A percentile compares a stretch with the other conserved stretches of the same genome.
Conservation (phyloP, 1,140 invertebrate species). For the Potamilus streckersoni region DNA sequence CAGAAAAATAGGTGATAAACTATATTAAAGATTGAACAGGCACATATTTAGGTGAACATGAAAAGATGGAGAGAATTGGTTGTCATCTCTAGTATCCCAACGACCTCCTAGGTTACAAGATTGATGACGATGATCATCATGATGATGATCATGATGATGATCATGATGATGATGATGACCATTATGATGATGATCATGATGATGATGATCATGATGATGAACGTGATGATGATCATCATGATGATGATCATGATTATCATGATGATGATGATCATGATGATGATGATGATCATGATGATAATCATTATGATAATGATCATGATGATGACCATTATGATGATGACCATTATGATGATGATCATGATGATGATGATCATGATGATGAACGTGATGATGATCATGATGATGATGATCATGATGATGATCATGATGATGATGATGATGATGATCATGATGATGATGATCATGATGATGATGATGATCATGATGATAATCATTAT, state of each 20-base stretch:
- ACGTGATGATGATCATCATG: neutral
- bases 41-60: neutral
- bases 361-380: neutral
- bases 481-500: conserved; percentile 1
- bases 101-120: too few species aligned
- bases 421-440: neutral
- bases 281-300: neutral
- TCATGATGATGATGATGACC: neutral
- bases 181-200: too few species aligned
- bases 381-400: neutral
- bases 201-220: neutral
- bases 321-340: too few species aligned
- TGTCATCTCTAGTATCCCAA: too few species aligned
- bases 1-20: too few species aligned
- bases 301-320: neutral
- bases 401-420: neutral
- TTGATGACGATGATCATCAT: neutral
- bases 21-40: too few species aligned
- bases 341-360: too few species aligned
- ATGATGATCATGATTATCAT: too few species aligned
- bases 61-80: too few species aligned
- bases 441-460: conserved; percentile 1
- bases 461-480: neutral
- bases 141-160: neutral
- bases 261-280: too few species aligned